These are phyloP conservation scores for Isurus oxyrinchus DNA, from an alignment of 2,113 vertebrate genomes.

Conservation along the genomic window DNA sequence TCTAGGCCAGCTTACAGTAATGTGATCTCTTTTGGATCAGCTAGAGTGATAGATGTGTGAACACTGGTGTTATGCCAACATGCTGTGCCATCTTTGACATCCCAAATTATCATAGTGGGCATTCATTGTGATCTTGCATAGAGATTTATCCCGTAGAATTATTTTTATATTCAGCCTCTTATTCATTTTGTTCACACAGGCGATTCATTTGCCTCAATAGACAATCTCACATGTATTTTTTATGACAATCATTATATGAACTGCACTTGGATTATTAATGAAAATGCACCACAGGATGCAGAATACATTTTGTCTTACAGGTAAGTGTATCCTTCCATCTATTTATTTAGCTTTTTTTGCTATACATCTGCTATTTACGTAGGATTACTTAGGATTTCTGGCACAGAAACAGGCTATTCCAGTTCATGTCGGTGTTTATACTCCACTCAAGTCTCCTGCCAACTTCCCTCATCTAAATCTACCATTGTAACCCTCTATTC, in stretches of 20 bases:
- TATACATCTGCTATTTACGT: too few relatives aligned
- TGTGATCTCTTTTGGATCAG: neutral
- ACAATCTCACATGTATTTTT: conserved; percentile 49
- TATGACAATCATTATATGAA: conserved; percentile 49
- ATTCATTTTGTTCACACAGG: neutral
- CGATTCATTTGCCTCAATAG: neutral
- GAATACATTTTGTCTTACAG: conserved; percentile 44
- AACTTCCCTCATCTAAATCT: neutral
- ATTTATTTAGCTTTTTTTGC: neutral
- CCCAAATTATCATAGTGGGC: neutral
- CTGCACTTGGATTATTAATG: conserved; percentile 48
- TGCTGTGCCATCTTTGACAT: neutral
- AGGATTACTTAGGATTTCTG: too few relatives aligned
- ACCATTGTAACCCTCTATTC: neutral
- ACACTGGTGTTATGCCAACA: neutral
- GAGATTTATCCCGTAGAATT: neutral
- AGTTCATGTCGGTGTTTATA: neutral
- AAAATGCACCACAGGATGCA: conserved; percentile 43
- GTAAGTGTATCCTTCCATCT: conserved; percentile 35
- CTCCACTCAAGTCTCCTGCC: neutral
- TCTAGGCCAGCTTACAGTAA: too few relatives aligned
- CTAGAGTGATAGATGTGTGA: neutral
- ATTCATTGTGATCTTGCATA: neutral
- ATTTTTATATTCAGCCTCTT: neutral
- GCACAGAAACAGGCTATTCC: too few relatives aligned